These are phyloP conservation scores for Amiota minor DNA, from an alignment of 2,888 invertebrate genomes.

Conservation along the genomic window DNA sequence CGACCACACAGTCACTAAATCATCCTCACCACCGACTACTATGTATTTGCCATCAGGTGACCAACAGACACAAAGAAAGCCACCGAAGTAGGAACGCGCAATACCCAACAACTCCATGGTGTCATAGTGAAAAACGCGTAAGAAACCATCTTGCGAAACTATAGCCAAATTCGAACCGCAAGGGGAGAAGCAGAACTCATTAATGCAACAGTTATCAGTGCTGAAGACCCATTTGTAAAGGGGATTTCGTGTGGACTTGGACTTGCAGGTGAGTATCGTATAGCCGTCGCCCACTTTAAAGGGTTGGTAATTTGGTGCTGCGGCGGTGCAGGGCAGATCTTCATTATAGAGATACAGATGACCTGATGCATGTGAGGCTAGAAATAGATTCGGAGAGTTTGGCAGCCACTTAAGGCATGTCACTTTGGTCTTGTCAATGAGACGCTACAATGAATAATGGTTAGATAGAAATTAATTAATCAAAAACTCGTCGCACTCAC, in stretches of 20 bases:
- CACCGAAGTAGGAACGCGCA: conserved; percentile 98
- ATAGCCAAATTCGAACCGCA: conserved; percentile 93
- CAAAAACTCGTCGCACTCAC: conserved; percentile 21
- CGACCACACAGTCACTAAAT: conserved; percentile 97
- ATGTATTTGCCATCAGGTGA: conserved; percentile 96
- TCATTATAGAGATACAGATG: conserved; percentile 98
- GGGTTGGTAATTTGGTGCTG: conserved; percentile 94
- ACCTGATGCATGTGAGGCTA: conserved; percentile 95
- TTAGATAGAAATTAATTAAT: conserved; percentile 6
- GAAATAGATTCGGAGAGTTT: conserved; percentile 92
- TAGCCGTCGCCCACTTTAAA: conserved; percentile 96
- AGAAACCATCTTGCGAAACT: conserved; percentile 95
- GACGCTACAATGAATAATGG: conserved; percentile 60
- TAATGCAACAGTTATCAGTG: conserved; percentile 87
- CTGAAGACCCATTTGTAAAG: conserved; percentile 93
- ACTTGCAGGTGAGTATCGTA: conserved; percentile 95
- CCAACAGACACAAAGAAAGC: conserved; percentile 98
- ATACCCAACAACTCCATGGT: conserved; percentile 96
- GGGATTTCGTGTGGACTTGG: conserved; percentile 96
- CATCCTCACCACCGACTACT: conserved; percentile 98
- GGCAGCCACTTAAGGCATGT: conserved; percentile 99
- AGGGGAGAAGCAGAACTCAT: conserved; percentile 98
- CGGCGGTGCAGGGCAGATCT: conserved; percentile 90
- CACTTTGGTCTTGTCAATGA: conserved; percentile 76
- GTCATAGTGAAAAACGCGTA: conserved; percentile 96